Conservation (phyloP, 2,797 vertebrate species). For the Peromyscus aztecus region DNA sequence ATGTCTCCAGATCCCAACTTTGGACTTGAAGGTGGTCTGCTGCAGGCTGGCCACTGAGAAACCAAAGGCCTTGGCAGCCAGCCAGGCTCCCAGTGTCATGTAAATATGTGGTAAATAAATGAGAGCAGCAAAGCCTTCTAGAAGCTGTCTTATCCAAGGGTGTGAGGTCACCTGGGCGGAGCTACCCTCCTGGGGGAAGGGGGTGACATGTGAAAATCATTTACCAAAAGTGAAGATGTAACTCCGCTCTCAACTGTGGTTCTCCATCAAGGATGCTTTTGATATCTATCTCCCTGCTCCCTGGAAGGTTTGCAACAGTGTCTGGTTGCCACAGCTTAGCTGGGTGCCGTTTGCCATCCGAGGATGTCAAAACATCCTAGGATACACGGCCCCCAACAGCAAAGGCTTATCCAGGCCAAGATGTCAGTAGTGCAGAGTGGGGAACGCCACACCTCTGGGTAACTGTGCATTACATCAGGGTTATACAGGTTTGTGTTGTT, state of each 20-base stretch:
- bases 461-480: not conserved
- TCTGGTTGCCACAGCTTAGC: not conserved
- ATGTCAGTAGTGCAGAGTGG: not conserved
- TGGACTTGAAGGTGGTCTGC: not conserved
- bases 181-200: not conserved
- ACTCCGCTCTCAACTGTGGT: not conserved
- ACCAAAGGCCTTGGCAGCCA: not conserved
- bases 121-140: slow-evolving; percentile 1
- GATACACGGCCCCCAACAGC: rapidly evolving
- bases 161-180: rapidly evolving
- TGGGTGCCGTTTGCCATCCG: not conserved
- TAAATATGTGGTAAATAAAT: slow-evolving; percentile 69
- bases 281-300: too few relatives aligned
- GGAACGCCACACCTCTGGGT: not conserved
- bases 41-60: not conserved
- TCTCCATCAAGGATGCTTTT: not conserved
- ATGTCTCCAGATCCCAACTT: rapidly evolving
- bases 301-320: rapidly evolving
- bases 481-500: too few relatives aligned
- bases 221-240: not conserved
- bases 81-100: not conserved
- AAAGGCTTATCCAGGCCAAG: not conserved
- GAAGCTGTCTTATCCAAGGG: not conserved
- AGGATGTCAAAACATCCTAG: not conserved
- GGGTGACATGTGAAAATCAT: not conserved